Conservation (phyloP, 1,140 invertebrate genomes). For the Ooceraea biroi region DNA sequence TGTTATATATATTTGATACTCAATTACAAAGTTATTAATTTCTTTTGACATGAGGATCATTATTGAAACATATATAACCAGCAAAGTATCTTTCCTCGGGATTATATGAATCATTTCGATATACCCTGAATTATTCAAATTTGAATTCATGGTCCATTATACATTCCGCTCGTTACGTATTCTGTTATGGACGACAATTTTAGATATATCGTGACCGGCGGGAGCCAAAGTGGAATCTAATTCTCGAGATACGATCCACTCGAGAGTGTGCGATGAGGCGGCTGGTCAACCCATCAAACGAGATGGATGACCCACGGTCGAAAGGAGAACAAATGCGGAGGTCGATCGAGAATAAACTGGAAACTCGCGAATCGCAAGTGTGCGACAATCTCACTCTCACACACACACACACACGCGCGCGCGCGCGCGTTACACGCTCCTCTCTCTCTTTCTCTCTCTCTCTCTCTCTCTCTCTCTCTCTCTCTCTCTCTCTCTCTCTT, state of each 20-base stretch:
- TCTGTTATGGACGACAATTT: slow-evolving; percentile 41
- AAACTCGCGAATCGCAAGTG: slow-evolving; percentile 70
- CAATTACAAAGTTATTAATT: not conserved
- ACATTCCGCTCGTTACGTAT: slow-evolving; percentile 39
- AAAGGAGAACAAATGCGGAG: slow-evolving; percentile 48
- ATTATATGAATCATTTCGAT: slow-evolving; percentile 55
- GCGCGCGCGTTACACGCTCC: not conserved
- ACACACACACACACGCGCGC: not conserved
- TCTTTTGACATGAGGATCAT: not conserved
- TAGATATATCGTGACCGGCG: slow-evolving; percentile 22
- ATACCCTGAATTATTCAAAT: slow-evolving; percentile 52
- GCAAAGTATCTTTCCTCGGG: not conserved
- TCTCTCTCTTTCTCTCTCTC: not conserved
- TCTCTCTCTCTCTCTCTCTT: not conserved
- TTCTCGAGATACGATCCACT: slow-evolving; percentile 58
- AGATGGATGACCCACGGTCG: slow-evolving; percentile 46
- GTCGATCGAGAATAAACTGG: slow-evolving; percentile 70
- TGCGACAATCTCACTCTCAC: slow-evolving; percentile 20
- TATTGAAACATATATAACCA: not conserved
- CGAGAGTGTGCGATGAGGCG: slow-evolving; percentile 35
- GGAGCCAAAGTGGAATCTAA: slow-evolving; percentile 56
- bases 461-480: not conserved
- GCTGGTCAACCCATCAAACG: slow-evolving; percentile 51
- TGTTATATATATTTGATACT: not conserved
- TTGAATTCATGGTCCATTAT: slow-evolving; percentile 54